These are phyloP conservation scores for Dicyrtomina minuta DNA, from an alignment of 2,888 invertebrate genomes.

Conservation along the genomic window DNA sequence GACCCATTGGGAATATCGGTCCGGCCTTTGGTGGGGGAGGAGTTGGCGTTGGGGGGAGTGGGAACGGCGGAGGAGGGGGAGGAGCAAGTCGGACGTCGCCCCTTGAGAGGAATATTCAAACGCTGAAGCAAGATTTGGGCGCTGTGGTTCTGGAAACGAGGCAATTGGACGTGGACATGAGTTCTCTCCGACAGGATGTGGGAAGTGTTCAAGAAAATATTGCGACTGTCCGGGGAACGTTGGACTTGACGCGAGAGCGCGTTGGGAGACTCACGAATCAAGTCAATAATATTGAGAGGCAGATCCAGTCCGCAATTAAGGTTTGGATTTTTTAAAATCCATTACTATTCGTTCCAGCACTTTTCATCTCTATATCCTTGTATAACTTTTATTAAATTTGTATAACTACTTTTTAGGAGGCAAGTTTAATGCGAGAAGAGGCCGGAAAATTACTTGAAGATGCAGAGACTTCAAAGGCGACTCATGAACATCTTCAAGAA, in stretches of 20 bases:
- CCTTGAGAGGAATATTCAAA: constrained; percentile 12
- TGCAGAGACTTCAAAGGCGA: constrained; percentile 44
- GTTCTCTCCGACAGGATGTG: constrained; percentile 44
- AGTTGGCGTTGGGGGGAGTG: neutral
- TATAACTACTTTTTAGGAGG: constrained; percentile 43
- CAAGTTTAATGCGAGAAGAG: constrained; percentile 43
- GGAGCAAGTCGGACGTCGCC: neutral
- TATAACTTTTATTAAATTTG: neutral
- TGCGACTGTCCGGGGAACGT: constrained; percentile 41
- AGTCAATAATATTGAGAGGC: constrained; percentile 44
- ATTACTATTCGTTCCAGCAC: too few species aligned
- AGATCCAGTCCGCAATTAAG: constrained; percentile 45
- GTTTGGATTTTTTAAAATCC: constrained; percentile 14
- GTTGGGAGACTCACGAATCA: constrained; percentile 42
- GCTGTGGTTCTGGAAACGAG: constrained; percentile 42
- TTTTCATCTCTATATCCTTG: too few species aligned
- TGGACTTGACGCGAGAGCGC: constrained; percentile 42
- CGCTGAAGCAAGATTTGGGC: constrained; percentile 44
- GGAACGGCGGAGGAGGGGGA: neutral
- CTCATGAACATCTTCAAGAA: constrained; percentile 46
- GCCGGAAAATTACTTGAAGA: constrained; percentile 45
- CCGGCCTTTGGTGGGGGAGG: neutral
- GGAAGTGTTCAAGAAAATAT: constrained; percentile 48
- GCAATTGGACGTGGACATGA: constrained; percentile 43
- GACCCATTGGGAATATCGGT: too few species aligned